Evolutionary conservation across 2,888 invertebrate species (phyloP).

Genomic region (Augochlorella aurata): DNA sequence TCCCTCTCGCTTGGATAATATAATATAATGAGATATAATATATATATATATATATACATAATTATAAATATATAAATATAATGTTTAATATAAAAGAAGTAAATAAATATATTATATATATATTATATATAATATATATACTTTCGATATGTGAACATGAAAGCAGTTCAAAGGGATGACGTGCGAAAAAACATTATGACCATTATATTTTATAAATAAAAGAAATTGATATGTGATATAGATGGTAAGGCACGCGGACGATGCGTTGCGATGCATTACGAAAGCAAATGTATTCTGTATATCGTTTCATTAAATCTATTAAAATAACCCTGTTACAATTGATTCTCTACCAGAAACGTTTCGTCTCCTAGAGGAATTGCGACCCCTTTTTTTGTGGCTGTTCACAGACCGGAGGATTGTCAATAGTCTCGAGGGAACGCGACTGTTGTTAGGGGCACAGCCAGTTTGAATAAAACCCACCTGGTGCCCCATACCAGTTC

Average conservation of each 20-base stretch:
- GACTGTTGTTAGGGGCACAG: slow-evolving; percentile 21
- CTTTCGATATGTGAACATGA: slow-evolving; percentile 66
- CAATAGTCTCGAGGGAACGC: slow-evolving; percentile 17
- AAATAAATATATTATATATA: slow-evolving; percentile 46
- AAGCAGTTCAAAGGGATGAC: slow-evolving; percentile 64
- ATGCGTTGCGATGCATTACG: slow-evolving; percentile 69
- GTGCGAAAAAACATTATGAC: slow-evolving; percentile 62
- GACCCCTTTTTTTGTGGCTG: background rate
- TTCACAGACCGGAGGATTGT: background rate
- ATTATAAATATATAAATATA: slow-evolving; percentile 52
- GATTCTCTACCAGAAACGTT: background rate
- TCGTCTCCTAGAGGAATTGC: background rate
- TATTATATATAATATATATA: slow-evolving; percentile 45
- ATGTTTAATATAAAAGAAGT: slow-evolving; percentile 43
- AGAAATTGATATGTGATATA: slow-evolving; percentile 76
- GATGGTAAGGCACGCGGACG: slow-evolving; percentile 74
- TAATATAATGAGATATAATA: slow-evolving; percentile 46
- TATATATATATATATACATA: slow-evolving; percentile 46
- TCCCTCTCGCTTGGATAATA: slow-evolving; percentile 66
- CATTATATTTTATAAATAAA: slow-evolving; percentile 71
- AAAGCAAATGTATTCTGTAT: slow-evolving; percentile 76
- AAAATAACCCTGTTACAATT: slow-evolving; percentile 51
- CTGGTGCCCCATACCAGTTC: slow-evolving; percentile 39
- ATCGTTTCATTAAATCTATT: slow-evolving; percentile 75
- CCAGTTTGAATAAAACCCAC: slow-evolving; percentile 38